Conservation (phyloP, 2,797 vertebrate genomes). For the Propithecus deckenii region DNA sequence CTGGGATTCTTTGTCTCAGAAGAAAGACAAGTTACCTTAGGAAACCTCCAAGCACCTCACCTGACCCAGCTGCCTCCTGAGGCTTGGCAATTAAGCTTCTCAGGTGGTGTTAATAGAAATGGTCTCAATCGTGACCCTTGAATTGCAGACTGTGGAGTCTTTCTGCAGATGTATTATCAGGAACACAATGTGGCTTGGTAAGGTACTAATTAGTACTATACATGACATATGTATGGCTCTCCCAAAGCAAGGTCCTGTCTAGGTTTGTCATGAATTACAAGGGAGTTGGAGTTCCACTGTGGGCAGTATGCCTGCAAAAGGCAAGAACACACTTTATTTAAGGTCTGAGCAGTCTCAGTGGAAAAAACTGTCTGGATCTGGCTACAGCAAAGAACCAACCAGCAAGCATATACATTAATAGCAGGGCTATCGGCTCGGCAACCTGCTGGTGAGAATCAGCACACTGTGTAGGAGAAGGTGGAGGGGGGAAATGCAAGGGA, state of each 20-base stretch:
- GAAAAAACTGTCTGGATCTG: not conserved
- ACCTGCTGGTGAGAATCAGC: not conserved
- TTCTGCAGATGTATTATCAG: not conserved
- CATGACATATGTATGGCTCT: not conserved
- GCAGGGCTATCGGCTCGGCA: not conserved
- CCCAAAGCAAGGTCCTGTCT: not conserved
- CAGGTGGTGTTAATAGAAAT: not conserved
- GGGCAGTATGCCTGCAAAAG: not conserved
- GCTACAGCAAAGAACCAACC: not conserved
- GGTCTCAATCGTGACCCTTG: not conserved
- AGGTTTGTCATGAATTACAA: not conserved
- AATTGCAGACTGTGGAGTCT: not conserved
- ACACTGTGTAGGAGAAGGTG: not conserved
- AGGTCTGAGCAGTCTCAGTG: not conserved
- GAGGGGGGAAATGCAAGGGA: not conserved
- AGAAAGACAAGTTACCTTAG: not conserved
- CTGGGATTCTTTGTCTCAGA: not conserved
- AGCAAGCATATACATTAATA: not conserved
- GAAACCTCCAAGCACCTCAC: not conserved
- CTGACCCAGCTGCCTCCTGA: constrained; percentile 32
- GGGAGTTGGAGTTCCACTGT: not conserved
- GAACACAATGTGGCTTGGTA: not conserved
- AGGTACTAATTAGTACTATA: not conserved
- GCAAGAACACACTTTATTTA: not conserved
- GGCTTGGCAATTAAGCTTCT: constrained; percentile 24